phyloP scores from a whole-genome alignment of 92 coral and sea anemone genomes.

The Zoanthus sansibaricus region DNA sequence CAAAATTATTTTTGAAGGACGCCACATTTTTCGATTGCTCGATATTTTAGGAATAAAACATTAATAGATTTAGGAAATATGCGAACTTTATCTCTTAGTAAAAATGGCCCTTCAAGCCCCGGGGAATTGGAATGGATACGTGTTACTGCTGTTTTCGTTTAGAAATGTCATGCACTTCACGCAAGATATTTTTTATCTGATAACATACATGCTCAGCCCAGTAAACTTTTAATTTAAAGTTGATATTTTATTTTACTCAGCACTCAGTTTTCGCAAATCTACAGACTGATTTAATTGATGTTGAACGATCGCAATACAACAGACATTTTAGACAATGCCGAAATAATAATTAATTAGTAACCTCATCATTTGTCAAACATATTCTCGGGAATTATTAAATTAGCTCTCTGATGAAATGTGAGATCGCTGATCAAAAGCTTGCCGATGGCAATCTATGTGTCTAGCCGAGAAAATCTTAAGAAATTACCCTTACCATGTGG shows the following conservation, averaged over 20 bases:
- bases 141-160: background rate
- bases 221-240: background rate
- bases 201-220: background rate
- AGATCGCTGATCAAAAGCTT: background rate
- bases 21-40: background rate
- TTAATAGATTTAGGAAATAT: background rate
- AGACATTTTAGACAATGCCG: slow-evolving; percentile 7
- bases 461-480: slow-evolving; percentile 30
- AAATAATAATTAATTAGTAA: slow-evolving; percentile 7
- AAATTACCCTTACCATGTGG: slow-evolving; percentile 79
- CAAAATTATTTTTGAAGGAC: background rate
- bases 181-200: background rate
- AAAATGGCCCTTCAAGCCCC: background rate
- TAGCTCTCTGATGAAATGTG: slow-evolving; percentile 29
- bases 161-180: background rate
- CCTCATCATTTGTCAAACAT: slow-evolving; percentile 34
- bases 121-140: background rate
- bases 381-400: slow-evolving; percentile 37
- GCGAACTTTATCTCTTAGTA: background rate
- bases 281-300: background rate
- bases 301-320: background rate
- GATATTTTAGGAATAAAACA: background rate
- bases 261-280: background rate
- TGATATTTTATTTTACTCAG: background rate
- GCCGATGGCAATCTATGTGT: background rate